phyloP scores from a whole-genome alignment of 2,113 vertebrate species.

The Falcunculus frontatus region DNA sequence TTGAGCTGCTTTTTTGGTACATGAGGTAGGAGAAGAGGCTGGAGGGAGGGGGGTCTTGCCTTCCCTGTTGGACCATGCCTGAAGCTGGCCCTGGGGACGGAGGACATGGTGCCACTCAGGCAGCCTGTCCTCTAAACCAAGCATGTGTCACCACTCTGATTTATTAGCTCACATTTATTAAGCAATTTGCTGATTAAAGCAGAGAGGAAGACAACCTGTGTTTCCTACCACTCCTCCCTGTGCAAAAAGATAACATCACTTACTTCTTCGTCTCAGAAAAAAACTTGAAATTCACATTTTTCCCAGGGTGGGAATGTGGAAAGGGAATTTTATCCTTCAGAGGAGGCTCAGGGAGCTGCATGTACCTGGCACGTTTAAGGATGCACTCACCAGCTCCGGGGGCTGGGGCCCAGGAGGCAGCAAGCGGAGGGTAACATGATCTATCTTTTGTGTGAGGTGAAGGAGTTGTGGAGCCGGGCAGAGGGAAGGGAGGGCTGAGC shows the following conservation, averaged over 20 bases:
- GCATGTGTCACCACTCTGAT: not conserved
- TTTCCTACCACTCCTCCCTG: not conserved
- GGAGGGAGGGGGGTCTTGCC: not conserved
- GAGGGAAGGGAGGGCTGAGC: not conserved
- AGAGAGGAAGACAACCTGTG: not conserved
- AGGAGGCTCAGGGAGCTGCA: not conserved
- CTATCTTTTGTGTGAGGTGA: slow-evolving; percentile 13
- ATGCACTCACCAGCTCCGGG: not conserved
- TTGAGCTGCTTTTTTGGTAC: not conserved
- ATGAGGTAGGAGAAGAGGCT: not conserved
- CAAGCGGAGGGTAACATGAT: slow-evolving; percentile 16
- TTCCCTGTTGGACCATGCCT: not conserved
- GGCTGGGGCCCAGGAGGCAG: not conserved
- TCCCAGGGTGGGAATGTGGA: not conserved
- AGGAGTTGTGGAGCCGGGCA: not conserved
- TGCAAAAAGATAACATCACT: not conserved
- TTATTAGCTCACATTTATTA: not conserved
- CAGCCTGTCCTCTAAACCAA: not conserved
- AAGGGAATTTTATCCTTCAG: not conserved
- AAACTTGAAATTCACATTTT: not conserved
- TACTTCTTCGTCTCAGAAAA: not conserved
- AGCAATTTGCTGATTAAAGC: not conserved
- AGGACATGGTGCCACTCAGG: not conserved
- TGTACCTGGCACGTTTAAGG: slow-evolving; percentile 30
- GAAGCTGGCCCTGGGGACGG: not conserved